These are phyloP conservation scores for Dipodomys ordii DNA, from an alignment of 2,113 vertebrate species.

Conservation along the genomic window DNA sequence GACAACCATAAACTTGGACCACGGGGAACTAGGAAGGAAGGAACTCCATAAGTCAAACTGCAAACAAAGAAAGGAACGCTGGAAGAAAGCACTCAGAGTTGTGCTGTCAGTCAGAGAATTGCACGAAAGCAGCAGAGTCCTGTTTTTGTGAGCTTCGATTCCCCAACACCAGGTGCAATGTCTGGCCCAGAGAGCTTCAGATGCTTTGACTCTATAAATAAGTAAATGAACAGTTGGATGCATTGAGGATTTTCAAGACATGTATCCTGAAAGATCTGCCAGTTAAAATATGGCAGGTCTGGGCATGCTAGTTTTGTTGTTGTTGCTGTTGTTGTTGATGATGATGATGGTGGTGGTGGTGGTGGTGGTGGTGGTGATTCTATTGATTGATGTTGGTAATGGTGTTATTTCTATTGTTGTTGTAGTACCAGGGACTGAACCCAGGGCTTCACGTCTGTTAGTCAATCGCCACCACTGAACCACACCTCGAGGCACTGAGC, in stretches of 20 bases:
- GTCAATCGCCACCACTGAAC: neutral
- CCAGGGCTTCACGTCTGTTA: no score
- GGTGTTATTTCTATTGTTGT: neutral
- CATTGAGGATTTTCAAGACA: neutral
- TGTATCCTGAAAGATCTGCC: neutral
- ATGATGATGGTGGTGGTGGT: no score
- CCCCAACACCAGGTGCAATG: no score
- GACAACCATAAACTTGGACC: neutral
- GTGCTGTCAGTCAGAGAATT: neutral
- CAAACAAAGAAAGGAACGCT: conserved; percentile 40
- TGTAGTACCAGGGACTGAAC: neutral
- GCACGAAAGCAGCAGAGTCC: no score
- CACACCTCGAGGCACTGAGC: neutral
- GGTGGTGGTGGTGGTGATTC: no score
- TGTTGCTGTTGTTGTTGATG: no score
- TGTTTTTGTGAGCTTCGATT: neutral
- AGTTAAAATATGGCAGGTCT: neutral
- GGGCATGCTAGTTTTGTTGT: neutral
- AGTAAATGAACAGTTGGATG: neutral
- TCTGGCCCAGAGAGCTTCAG: neutral
- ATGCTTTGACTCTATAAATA: neutral
- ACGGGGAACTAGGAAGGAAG: neutral
- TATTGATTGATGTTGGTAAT: no score
- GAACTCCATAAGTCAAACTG: conserved; percentile 12
- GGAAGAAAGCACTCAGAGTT: neutral